These are phyloP conservation scores for Mizuhopecten yessoensis DNA, from an alignment of 1,140 invertebrate species.

Conservation along the genomic window DNA sequence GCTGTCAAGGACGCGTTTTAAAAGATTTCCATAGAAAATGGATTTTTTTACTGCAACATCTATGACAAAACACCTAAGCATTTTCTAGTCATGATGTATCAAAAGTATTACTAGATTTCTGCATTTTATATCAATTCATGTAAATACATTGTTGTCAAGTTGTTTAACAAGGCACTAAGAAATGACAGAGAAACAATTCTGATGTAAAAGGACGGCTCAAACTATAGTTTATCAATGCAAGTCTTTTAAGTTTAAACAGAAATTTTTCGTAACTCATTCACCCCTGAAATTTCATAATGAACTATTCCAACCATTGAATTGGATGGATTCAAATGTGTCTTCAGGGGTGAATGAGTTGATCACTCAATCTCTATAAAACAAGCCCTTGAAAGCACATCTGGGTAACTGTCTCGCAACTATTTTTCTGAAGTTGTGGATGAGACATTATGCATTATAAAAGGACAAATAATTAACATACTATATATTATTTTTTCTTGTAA, in stretches of 20 bases:
- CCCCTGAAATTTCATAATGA: no score
- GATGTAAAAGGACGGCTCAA: slow-evolving; percentile 15
- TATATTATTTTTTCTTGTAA: slow-evolving; percentile 40
- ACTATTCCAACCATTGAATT: no score
- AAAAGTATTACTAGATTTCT: neutral
- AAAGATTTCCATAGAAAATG: neutral
- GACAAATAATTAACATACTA: slow-evolving; percentile 33
- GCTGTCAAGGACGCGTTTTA: slow-evolving; percentile 2
- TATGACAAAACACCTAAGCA: neutral
- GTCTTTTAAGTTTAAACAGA: slow-evolving; percentile 20
- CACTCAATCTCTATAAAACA: slow-evolving; percentile 14
- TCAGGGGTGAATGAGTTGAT: no score
- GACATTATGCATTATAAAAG: slow-evolving; percentile 39
- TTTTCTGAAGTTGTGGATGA: neutral
- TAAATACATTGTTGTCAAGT: slow-evolving; percentile 3
- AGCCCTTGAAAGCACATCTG: neutral
- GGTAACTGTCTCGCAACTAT: neutral
- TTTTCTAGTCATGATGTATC: neutral
- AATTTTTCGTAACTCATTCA: no score
- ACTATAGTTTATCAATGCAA: neutral
- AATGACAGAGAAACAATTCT: neutral
- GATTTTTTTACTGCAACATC: neutral
- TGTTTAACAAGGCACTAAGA: neutral
- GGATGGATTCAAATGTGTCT: no score
- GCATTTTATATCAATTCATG: neutral